Evolutionary conservation across 2,113 vertebrate genomes (phyloP).

Genomic region (Stercorarius parasiticus): DNA sequence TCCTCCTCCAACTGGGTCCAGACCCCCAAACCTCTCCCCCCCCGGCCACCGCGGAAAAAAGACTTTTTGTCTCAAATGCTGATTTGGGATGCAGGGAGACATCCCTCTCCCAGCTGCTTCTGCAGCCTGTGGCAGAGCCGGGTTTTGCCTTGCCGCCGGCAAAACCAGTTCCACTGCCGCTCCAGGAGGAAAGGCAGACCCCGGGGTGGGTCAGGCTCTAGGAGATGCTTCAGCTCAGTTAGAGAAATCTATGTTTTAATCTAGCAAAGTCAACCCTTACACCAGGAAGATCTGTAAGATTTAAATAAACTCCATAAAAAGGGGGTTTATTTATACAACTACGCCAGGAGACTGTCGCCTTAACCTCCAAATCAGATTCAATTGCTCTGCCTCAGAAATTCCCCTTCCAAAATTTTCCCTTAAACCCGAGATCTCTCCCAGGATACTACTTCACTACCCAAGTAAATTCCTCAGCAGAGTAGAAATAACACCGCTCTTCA

Average conservation of each 20-base stretch:
- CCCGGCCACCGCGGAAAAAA: accelerated
- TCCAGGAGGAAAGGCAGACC: neutral
- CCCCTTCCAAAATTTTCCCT: slow-evolving; percentile 19
- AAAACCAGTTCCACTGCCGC: accelerated
- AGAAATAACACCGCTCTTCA: slow-evolving; percentile 9
- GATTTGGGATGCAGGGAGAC: neutral
- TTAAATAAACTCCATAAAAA: neutral
- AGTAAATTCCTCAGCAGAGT: slow-evolving; percentile 54
- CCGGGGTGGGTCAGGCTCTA: neutral
- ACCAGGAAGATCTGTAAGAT: neutral
- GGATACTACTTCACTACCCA: slow-evolving; percentile 36
- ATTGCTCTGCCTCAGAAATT: slow-evolving; percentile 15
- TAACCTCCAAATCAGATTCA: neutral
- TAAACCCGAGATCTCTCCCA: slow-evolving; percentile 45
- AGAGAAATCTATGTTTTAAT: neutral
- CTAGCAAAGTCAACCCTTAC: neutral
- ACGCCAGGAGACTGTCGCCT: neutral
- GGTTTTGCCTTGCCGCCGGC: neutral
- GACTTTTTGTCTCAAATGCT: neutral
- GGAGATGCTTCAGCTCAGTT: neutral
- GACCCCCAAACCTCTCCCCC: neutral
- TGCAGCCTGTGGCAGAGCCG: neutral
- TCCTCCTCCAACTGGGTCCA: neutral
- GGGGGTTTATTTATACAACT: neutral
- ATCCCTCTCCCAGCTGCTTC: neutral